phyloP scores from a whole-genome alignment of 2,888 invertebrate genomes.

The Lepeophtheirus nordmannii region DNA sequence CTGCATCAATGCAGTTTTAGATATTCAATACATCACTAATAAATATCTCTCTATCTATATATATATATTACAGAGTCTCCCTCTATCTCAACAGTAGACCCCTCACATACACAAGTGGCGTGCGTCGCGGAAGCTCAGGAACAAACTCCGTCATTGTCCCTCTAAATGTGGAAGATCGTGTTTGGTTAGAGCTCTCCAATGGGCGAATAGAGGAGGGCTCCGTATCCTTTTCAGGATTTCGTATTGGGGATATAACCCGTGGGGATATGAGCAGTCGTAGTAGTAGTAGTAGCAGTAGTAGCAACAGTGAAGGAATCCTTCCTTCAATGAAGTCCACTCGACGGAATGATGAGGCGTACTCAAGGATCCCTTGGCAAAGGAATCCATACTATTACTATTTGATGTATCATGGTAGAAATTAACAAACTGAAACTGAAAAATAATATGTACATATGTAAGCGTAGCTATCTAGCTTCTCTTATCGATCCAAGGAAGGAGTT shows the following conservation, averaged over 20 bases:
- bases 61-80: constrained; percentile 2
- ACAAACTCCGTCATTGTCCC: constrained; percentile 13
- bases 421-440: too few species aligned
- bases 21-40: too few species aligned
- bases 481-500: neutral
- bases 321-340: neutral
- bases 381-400: neutral
- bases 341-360: neutral
- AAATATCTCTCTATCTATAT: too few species aligned
- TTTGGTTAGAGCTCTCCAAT: constrained; percentile 6
- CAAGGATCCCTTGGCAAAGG: neutral
- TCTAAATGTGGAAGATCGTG: neutral
- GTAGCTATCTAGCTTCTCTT: too few species aligned
- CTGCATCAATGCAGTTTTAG: too few species aligned
- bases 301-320: too few species aligned
- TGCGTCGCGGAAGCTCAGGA: neutral
- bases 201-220: neutral
- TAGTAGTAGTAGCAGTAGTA: too few species aligned
- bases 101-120: neutral
- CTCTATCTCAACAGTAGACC: neutral
- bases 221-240: neutral
- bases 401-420: constrained; percentile 3
- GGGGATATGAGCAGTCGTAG: neutral
- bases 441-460: too few species aligned
- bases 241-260: neutral